These are phyloP conservation scores for Lasius fuliginosus DNA, from an alignment of 2,888 invertebrate genomes.

Conservation along the genomic window DNA sequence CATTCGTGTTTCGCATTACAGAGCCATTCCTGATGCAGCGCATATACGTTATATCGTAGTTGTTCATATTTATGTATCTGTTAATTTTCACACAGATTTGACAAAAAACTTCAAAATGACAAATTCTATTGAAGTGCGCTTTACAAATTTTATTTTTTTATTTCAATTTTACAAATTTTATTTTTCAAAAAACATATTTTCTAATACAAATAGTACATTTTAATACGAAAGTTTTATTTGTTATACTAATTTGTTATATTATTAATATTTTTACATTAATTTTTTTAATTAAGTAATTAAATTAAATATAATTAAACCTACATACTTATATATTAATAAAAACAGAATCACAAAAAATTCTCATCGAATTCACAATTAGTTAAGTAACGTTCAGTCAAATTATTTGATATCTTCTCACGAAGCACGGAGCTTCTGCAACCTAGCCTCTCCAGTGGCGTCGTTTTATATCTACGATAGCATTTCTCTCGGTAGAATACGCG, in stretches of 20 bases:
- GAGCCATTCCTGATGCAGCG: neutral
- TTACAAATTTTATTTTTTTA: neutral
- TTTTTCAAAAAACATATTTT: neutral
- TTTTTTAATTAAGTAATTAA: neutral
- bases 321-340: neutral
- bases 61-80: neutral
- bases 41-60: neutral
- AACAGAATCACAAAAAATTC: neutral
- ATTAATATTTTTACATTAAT: neutral
- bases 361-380: neutral
- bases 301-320: neutral
- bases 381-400: neutral
- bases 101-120: neutral
- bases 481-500: conserved; percentile 19
- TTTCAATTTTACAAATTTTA: neutral
- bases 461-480: conserved; percentile 16
- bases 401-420: neutral
- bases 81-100: neutral
- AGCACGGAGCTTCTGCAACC: neutral
- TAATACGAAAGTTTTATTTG: conserved; percentile 1
- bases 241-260: neutral
- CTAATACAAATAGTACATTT: too few relatives aligned
- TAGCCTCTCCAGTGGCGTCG: neutral
- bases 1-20: neutral
- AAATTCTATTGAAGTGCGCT: neutral